phyloP scores from a whole-genome alignment of 23 tunicate genomes.

The Trididemnum clinides region DNA sequence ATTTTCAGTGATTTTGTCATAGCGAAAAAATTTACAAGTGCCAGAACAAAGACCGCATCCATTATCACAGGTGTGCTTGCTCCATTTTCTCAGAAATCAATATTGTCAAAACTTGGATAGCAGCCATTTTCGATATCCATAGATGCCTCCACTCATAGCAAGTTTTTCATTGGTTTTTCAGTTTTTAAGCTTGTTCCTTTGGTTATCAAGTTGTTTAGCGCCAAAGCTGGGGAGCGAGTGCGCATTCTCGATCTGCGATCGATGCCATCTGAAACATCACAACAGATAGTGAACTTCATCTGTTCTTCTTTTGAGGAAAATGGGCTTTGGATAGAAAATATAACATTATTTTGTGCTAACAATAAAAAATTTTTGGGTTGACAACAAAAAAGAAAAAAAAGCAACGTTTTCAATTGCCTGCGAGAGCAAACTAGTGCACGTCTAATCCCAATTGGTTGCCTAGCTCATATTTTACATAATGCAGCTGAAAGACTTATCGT shows the following conservation, averaged over 20 bases:
- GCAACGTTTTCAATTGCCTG: slow-evolving; percentile 24
- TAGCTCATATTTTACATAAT: not conserved
- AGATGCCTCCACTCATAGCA: not conserved
- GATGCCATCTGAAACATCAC: no score
- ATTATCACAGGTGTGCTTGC: no score
- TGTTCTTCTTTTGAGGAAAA: no score
- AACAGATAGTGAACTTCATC: no score
- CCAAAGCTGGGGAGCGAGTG: slow-evolving; percentile 21
- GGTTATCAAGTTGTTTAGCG: slow-evolving; percentile 14
- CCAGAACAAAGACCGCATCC: no score
- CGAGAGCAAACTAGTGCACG: not conserved
- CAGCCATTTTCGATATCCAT: slow-evolving; percentile 15
- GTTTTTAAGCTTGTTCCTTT: not conserved
- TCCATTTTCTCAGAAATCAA: slow-evolving; percentile 7
- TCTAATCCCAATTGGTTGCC: not conserved
- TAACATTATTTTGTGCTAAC: not conserved
- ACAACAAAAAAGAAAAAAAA: slow-evolving; percentile 1
- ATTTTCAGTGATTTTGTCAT: not conserved
- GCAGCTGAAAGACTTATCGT: not conserved
- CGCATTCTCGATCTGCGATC: slow-evolving; percentile 36
- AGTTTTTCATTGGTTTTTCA: no score
- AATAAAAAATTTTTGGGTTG: not conserved
- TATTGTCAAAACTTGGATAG: not conserved
- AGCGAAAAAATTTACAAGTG: no score
- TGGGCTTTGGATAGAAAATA: not conserved